Evolutionary conservation across 2,113 vertebrate genomes (phyloP), one percentile per base, ranked within the genome.

Genomic region (Cynoglossus semilaevis): DNA sequence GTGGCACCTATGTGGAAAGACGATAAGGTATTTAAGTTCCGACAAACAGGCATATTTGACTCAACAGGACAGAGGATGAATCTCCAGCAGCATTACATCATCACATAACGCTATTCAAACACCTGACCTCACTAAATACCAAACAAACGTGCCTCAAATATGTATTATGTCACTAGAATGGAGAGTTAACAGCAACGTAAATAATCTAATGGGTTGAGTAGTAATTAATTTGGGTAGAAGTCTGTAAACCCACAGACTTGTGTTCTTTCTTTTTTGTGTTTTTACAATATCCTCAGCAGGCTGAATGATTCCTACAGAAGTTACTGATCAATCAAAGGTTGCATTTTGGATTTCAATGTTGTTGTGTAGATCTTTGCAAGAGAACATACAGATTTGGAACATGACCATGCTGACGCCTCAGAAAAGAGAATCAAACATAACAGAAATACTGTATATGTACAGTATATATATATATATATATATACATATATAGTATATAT

Each of bases 181-280:
- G 46, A 48, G 52, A 40, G 36, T 12, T 35, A 68, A 66, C 15
- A n/a, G n/a, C n/a, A 46, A 46, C 46, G 18, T 51, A 67, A 67
- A 67, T 61, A 76, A 74, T 76, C 72, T 69, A 61, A 68, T 43
- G 40, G 72, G 69, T 80, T 83, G 69, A 72, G 73, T 76, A 63
- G 50, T 70, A 70, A 15, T 43, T 60, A 6, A 55, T 51, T 29
- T 1, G 4, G 37, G 22, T 18, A 45, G 42, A n/a, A 19, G 29
- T 36, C 7, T 4, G 16, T 8, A 8, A 67, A 48, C n/a, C 29
- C 11, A 49, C 17, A 57, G n/a, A 51, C 22, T 29, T 29, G 22
- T 29, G 22, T 29, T 29, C 54, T 54, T 66, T 12, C 38, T 40
- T 19, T 19, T 19, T 44, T 34, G 4, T 58, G 55, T 52, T 50